Conservation (phyloP, 1,140 invertebrate genomes). For the Odontomachus brunneus region DNA sequence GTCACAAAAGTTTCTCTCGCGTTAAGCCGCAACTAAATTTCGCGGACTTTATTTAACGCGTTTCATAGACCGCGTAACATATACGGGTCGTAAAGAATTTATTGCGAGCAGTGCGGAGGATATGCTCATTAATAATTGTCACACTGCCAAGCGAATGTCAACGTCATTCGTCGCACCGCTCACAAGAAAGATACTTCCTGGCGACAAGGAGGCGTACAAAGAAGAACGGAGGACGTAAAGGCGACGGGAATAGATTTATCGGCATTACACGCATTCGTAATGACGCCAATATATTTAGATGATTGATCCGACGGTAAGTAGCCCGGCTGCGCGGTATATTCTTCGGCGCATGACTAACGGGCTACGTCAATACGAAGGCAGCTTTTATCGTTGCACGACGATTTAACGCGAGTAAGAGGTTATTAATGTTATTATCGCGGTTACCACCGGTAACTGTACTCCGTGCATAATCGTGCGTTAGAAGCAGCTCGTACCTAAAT, state of each 20-base stretch:
- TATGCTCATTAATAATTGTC: constrained; percentile 64
- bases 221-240: constrained; percentile 45
- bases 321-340: constrained; percentile 18
- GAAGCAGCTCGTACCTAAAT: constrained; percentile 49
- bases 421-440: constrained; percentile 51
- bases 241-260: constrained; percentile 64
- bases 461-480: constrained; percentile 38
- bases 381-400: constrained; percentile 37
- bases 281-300: constrained; percentile 63
- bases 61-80: constrained; percentile 26
- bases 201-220: constrained; percentile 28
- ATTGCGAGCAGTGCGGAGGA: constrained; percentile 29
- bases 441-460: constrained; percentile 48
- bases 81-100: constrained; percentile 35
- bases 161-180: constrained; percentile 45
- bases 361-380: constrained; percentile 31
- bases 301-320: constrained; percentile 49
- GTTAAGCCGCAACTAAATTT: background rate
- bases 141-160: constrained; percentile 56
- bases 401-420: constrained; percentile 48
- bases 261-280: constrained; percentile 32
- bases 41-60: constrained; percentile 8
- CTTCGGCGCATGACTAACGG: constrained; percentile 20
- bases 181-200: constrained; percentile 8
- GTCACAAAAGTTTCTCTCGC: background rate